These are phyloP conservation scores for Equus quagga DNA, from an alignment of 2,113 vertebrate species.

Conservation along the genomic window DNA sequence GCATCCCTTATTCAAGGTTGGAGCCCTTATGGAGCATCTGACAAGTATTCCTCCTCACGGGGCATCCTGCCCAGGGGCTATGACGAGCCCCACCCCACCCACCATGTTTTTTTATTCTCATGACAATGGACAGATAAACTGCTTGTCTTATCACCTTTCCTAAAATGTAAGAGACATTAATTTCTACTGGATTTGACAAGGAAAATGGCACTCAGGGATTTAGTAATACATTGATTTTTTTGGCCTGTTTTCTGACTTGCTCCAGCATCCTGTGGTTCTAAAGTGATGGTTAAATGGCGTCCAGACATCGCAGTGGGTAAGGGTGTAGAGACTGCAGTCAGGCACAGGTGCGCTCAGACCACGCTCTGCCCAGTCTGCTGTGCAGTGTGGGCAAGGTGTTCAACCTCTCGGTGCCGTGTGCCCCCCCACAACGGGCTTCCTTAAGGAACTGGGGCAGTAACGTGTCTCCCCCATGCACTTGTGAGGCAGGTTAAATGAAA, in stretches of 20 bases:
- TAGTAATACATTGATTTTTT: neutral
- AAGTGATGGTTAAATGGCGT: neutral
- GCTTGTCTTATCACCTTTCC: neutral
- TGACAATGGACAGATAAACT: neutral
- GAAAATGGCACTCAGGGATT: slow-evolving; percentile 30
- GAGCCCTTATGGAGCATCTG: too few relatives aligned
- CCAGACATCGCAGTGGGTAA: neutral
- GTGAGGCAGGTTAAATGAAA: neutral
- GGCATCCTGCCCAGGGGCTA: neutral
- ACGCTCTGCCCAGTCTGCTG: neutral
- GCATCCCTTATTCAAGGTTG: neutral
- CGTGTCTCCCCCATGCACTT: too few relatives aligned
- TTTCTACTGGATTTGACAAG: fast-evolving
- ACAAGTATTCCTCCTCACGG: neutral
- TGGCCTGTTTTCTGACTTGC: neutral
- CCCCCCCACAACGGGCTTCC: fast-evolving
- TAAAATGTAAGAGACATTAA: neutral
- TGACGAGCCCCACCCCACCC: neutral
- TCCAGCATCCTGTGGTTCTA: neutral
- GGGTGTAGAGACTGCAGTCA: neutral
- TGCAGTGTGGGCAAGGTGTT: neutral
- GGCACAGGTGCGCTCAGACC: neutral
- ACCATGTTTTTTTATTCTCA: neutral
- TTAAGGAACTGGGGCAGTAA: neutral
- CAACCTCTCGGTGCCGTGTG: neutral